A percentile compares a stretch with the other conserved stretches of the same genome.
phyloP scores from a whole-genome alignment of 53 echinoderm and acorn worm species.

The Glandiceps talaboti region DNA sequence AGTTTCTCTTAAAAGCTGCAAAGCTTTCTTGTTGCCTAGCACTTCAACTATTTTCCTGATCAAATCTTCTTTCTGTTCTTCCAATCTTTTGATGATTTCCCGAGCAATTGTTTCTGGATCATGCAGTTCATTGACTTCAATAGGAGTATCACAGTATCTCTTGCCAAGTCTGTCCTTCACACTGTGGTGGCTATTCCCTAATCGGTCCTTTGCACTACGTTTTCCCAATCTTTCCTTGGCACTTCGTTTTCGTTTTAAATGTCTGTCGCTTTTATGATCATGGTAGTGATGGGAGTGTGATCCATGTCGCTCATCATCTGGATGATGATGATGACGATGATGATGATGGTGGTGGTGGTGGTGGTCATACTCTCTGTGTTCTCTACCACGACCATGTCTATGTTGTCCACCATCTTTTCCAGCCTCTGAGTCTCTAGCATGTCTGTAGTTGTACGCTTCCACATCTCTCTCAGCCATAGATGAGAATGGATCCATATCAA shows the following conservation, averaged over 20 bases:
- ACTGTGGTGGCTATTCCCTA: not conserved
- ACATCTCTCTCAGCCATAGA: constrained; percentile 39
- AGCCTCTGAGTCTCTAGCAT: constrained; percentile 2
- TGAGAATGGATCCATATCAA: constrained; percentile 41
- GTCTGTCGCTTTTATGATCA: not conserved
- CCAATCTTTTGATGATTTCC: constrained; percentile 61
- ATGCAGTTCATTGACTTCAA: not conserved
- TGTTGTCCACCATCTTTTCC: no score
- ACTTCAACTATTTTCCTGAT: constrained; percentile 51
- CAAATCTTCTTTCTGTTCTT: constrained; percentile 71
- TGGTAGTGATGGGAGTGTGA: not conserved
- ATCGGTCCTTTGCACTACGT: not conserved
- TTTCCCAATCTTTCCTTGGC: constrained; percentile 32
- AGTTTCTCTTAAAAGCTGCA: constrained; percentile 50
- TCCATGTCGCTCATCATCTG: no score
- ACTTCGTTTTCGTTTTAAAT: not conserved
- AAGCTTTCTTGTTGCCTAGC: constrained; percentile 58
- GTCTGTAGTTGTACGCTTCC: constrained; percentile 58
- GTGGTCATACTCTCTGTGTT: no score
- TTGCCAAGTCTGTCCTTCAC: not conserved
- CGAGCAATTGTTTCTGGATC: constrained; percentile 26
- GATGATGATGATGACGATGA: not conserved
- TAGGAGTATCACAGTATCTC: not conserved
- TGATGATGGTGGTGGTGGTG: not conserved
- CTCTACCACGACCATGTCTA: no score